phyloP scores from a whole-genome alignment of 2,797 vertebrate genomes.

The Artibeus jamaicensis region DNA sequence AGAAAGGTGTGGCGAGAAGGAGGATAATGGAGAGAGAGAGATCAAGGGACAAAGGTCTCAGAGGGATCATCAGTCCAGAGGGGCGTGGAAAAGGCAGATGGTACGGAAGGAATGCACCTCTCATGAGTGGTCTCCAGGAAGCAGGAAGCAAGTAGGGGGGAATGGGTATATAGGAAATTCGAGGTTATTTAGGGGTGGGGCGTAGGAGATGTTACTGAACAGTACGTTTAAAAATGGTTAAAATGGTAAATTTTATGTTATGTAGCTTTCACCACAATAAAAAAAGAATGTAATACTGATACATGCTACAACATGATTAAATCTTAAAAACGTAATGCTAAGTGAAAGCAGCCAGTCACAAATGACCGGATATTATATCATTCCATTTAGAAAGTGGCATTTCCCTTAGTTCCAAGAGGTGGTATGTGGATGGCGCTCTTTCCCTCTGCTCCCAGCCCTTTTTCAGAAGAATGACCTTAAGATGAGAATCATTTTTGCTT shows the following conservation, averaged over 20 bases:
- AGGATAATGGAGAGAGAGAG: no score
- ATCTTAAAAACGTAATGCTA: neutral
- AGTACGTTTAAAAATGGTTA: neutral
- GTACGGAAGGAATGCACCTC: neutral
- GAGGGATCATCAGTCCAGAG: neutral
- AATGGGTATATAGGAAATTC: neutral
- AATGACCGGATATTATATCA: neutral
- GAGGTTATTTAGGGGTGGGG: neutral
- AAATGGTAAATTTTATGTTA: neutral
- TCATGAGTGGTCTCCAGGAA: neutral
- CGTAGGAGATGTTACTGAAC: neutral
- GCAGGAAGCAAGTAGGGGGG: neutral
- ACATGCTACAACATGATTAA: neutral
- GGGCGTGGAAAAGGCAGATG: neutral
- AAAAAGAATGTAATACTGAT: neutral
- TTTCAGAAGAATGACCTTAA: neutral
- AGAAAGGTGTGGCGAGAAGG: neutral
- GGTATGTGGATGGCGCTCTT: no score
- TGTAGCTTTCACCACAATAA: neutral
- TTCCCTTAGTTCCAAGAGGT: neutral
- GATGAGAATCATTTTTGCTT: neutral
- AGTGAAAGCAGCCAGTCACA: neutral
- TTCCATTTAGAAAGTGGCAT: neutral
- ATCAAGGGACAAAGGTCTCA: neutral
- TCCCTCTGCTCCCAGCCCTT: neutral